Evolutionary conservation across 2,888 invertebrate species (phyloP).

Genomic region (Tinea semifulvella): DNA sequence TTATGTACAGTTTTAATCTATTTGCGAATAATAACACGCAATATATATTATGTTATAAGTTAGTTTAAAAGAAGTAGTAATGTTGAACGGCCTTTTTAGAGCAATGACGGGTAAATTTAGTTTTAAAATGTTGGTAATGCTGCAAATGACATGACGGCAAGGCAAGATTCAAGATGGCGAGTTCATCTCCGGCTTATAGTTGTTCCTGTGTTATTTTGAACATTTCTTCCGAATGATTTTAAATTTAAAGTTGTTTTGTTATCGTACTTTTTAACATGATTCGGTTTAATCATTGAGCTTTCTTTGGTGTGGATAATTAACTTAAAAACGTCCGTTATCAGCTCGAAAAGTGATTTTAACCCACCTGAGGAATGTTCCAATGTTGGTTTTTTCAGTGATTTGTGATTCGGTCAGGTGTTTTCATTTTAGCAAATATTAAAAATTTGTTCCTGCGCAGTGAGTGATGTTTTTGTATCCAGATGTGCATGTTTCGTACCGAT

Average conservation of each 20-base stretch:
- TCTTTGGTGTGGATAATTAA: conserved; percentile 24
- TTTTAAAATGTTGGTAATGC: conserved; percentile 32
- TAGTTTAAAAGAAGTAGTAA: no score
- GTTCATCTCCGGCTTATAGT: conserved; percentile 62
- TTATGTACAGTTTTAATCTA: no score
- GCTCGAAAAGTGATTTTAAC: conserved; percentile 48
- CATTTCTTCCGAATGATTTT: conserved; percentile 45
- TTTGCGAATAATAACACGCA: no score
- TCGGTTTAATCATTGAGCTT: conserved; percentile 30
- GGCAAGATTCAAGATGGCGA: no score
- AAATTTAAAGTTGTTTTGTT: conserved; percentile 44
- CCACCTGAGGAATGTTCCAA: conserved; percentile 75
- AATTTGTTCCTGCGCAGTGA: conserved; percentile 66
- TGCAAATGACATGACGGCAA: conserved; percentile 54
- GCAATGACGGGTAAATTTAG: conserved; percentile 4
- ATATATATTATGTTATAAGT: no score
- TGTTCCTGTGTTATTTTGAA: conserved; percentile 51
- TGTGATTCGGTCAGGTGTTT: conserved; percentile 70
- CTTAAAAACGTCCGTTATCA: background rate
- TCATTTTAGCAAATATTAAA: conserved; percentile 58
- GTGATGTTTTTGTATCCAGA: conserved; percentile 53
- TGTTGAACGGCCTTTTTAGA: no score
- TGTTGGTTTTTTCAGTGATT: conserved; percentile 70
- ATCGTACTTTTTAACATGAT: conserved; percentile 30
- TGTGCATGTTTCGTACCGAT: conserved; percentile 62